phyloP scores from a whole-genome alignment of 2,113 vertebrate genomes.

The Opisthocomus hoazin region DNA sequence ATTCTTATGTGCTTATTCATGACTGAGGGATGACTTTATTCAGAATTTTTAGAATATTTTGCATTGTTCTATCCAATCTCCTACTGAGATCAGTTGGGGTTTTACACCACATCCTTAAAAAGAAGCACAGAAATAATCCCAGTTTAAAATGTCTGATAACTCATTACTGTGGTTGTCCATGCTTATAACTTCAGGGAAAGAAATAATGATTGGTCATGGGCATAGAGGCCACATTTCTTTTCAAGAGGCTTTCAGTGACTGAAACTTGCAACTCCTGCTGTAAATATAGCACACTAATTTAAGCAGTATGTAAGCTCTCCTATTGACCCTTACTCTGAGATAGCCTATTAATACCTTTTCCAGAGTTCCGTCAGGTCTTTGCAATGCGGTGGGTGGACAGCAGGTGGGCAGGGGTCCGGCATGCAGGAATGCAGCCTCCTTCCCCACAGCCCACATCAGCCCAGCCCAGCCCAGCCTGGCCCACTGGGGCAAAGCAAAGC shows the following conservation, averaged over 20 bases:
- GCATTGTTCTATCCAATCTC: not conserved
- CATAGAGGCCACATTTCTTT: not conserved
- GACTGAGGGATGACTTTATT: not conserved
- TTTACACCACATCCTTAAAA: not conserved
- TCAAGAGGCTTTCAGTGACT: not conserved
- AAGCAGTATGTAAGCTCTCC: not conserved
- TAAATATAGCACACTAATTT: conserved; percentile 24
- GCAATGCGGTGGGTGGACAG: not conserved
- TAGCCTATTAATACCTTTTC: conserved; percentile 9
- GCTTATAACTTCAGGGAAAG: not conserved
- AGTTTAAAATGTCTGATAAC: not conserved
- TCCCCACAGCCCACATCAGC: not conserved
- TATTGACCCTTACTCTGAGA: not conserved
- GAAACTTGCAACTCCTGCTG: not conserved
- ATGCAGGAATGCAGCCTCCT: not conserved
- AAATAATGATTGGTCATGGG: not conserved
- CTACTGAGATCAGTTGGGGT: not conserved
- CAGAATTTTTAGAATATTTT: not conserved
- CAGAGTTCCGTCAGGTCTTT: not conserved
- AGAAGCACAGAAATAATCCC: not conserved
- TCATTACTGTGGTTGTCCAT: not conserved
- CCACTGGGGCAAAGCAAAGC: not conserved
- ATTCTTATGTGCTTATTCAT: not conserved
- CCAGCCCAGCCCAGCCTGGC: not conserved
- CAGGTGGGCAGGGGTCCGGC: not conserved